A percentile compares a stretch with the other conserved stretches of the same genome.
These are phyloP conservation scores for Todiramphus saurophagus DNA, from an alignment of 2,113 vertebrate species.

Conservation along the genomic window DNA sequence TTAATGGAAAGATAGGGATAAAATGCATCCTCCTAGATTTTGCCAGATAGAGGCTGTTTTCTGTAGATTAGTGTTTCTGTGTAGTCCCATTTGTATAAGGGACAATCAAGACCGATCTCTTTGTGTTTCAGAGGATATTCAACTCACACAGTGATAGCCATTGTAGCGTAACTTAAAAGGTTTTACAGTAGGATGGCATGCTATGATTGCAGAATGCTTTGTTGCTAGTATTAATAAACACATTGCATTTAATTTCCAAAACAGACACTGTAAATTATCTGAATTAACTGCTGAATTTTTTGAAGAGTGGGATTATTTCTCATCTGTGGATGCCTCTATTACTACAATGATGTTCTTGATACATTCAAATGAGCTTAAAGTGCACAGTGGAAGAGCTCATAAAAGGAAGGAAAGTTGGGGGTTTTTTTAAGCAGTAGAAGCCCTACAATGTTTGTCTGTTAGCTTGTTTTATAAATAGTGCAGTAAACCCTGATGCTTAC, in stretches of 20 bases:
- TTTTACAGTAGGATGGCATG: background rate
- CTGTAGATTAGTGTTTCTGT: background rate
- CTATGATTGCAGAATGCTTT: background rate
- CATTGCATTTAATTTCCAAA: background rate
- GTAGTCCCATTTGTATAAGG: background rate
- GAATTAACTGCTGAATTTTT: background rate
- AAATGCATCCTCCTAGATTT: background rate
- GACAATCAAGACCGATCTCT: background rate
- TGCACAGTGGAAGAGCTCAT: background rate
- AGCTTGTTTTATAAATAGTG: constrained; percentile 54
- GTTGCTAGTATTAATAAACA: background rate
- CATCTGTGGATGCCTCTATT: background rate
- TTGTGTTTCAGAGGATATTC: background rate
- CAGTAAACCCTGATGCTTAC: constrained; percentile 28
- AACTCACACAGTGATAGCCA: background rate
- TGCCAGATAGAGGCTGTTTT: background rate
- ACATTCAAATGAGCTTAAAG: background rate
- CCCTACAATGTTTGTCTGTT: background rate
- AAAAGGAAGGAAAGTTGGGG: background rate
- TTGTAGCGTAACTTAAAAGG: background rate
- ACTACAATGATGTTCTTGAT: background rate
- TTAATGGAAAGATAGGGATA: background rate
- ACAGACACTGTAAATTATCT: background rate
- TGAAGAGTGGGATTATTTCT: background rate
- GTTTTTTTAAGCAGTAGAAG: background rate